phyloP scores from a whole-genome alignment of 1,140 invertebrate genomes.

The Bombus soroeensis region DNA sequence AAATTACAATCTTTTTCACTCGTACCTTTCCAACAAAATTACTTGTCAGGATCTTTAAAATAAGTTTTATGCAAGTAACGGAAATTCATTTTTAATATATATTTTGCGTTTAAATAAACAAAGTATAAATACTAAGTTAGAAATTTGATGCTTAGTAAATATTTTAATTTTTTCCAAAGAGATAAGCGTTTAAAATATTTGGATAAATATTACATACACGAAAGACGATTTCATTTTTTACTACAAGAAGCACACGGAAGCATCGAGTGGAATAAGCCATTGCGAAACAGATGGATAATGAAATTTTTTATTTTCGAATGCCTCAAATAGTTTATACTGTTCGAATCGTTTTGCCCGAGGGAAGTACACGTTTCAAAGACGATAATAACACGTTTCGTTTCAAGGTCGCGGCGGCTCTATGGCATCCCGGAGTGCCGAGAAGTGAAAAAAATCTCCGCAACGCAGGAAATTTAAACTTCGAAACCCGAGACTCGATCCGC shows the following conservation, averaged over 20 bases:
- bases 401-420: constrained; percentile 35
- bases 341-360: constrained; percentile 42
- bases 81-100: neutral
- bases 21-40: neutral
- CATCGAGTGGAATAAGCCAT: neutral
- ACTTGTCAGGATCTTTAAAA: neutral
- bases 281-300: constrained; percentile 31
- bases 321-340: constrained; percentile 34
- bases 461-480: constrained; percentile 23
- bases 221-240: neutral
- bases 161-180: neutral
- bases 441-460: constrained; percentile 29
- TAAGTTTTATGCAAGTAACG: neutral
- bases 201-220: neutral
- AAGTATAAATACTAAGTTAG: neutral
- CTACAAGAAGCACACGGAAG: neutral
- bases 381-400: constrained; percentile 54
- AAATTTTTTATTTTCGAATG: constrained; percentile 27
- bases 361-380: constrained; percentile 51
- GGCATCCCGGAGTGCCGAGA: constrained; percentile 16
- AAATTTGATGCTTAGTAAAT: neutral
- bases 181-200: neutral
- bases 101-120: neutral
- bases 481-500: neutral
- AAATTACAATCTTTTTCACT: neutral